Percentiles rank a stretch among this genome's conserved stretches.
Conservation (phyloP, 2,797 vertebrate genomes). For the Xiphophorus birchmanni region DNA sequence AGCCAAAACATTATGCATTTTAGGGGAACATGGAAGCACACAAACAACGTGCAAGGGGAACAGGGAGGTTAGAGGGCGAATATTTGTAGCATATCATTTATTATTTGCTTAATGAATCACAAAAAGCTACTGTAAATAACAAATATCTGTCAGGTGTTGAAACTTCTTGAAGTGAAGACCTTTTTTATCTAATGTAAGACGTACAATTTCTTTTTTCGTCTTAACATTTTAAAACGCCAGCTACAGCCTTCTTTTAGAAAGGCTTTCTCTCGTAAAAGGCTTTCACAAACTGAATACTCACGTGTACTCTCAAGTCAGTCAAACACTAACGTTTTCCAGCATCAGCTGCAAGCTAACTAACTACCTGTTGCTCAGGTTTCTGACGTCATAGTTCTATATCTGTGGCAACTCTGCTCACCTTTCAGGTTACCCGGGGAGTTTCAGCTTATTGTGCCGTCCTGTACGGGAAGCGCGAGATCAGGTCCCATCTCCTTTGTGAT, state of each 20-base stretch:
- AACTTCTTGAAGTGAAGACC: background rate
- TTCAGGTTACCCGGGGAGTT: background rate
- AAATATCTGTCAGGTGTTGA: background rate
- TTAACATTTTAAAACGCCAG: too few relatives aligned
- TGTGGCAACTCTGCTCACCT: background rate
- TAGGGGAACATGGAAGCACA: conserved; percentile 42
- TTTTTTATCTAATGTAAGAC: too few relatives aligned
- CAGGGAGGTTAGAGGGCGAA: conserved; percentile 29
- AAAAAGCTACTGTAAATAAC: background rate
- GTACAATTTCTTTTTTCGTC: too few relatives aligned
- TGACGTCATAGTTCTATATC: background rate
- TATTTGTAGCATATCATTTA: conserved; percentile 2
- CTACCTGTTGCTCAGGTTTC: background rate
- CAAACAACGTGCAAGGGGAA: conserved; percentile 6
- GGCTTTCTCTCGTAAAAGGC: background rate
- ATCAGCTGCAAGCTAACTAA: background rate
- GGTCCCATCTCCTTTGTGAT: background rate
- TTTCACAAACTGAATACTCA: background rate
- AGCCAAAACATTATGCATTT: conserved; percentile 59
- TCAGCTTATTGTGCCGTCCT: too few relatives aligned
- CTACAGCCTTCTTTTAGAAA: too few relatives aligned
- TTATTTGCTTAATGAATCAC: background rate
- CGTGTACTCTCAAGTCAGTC: background rate
- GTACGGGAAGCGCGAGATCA: too few relatives aligned
- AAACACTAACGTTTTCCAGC: background rate